Evolutionary conservation across 2,888 invertebrate genomes (phyloP), one percentile per base, ranked within the genome.

Genomic region (Blastobasis lacticolella): DNA sequence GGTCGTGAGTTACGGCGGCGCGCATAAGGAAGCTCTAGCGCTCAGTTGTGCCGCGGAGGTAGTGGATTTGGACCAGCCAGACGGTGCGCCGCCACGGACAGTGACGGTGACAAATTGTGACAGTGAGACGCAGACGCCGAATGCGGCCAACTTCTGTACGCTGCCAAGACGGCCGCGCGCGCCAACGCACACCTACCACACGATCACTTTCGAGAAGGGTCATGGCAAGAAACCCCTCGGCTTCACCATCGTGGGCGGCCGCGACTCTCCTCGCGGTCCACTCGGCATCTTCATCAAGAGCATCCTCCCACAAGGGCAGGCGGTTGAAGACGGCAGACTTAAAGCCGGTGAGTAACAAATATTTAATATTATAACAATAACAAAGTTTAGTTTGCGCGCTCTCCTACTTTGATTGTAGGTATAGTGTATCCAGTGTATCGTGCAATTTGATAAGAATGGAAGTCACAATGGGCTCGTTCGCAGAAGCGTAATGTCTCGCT

Each of bases 231-330:
- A 95, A 78, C 94, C 94, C 0, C 89, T 96, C 40, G 96, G 96
- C n/a, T 96, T 96, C 74, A 95, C 95, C 8, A 95, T 96, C 62
- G 96, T 96, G 4, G 96, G 96, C 45, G 96, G 96, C 47, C 90
- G 93, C 54, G 96, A 96, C 74, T 95, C 95, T 41, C 94, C 95
- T 3, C 92, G 94, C 73, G 95, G 95, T 53, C 93, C 93, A 57
- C 91, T 95, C 71, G 95, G 95, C 46, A 95, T 96, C 73, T 95
- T 94, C 78, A 93, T 96, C 61, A 94, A 95, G 77, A 94, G 94
- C 69, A 94, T 96, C 61, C 90, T 95, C 65, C 92, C 94, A 46
- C 91, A 91, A 73, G 96, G 96, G 45, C 94, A 95, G 75, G 95
- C 96, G 44, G 92, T 94, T 50, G 95, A 95, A 67, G 94, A 95